Evolutionary conservation across 2,888 invertebrate species (phyloP).

Genomic region (Tetranychus truncatus): DNA sequence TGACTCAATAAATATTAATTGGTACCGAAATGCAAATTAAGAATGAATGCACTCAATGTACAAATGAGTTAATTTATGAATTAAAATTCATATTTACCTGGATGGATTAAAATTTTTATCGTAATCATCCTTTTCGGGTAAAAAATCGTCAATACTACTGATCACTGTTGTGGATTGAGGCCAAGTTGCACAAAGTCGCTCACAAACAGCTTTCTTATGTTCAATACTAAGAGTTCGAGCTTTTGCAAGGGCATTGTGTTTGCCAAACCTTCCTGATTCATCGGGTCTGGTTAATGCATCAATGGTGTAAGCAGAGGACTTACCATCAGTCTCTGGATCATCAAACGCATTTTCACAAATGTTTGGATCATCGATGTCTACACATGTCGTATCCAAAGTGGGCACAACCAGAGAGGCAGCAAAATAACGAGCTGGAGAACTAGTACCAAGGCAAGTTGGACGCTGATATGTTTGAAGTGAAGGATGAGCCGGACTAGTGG

Average conservation of each 20-base stretch:
- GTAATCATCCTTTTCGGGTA: not conserved
- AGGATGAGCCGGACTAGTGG: not conserved
- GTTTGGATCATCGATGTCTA: not conserved
- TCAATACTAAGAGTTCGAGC: slow-evolving; percentile 25
- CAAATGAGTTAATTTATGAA: not conserved
- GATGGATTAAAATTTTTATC: slow-evolving; percentile 2
- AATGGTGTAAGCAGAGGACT: not conserved
- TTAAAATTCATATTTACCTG: not conserved
- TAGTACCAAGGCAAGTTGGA: not conserved
- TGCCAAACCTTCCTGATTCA: not conserved
- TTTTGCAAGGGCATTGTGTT: slow-evolving; percentile 16
- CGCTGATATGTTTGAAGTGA: not conserved
- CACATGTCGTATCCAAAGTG: not conserved
- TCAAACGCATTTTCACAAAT: not conserved
- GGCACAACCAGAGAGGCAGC: not conserved
- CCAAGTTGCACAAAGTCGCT: slow-evolving; percentile 25
- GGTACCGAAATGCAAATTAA: too few species aligned
- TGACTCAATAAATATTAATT: too few species aligned
- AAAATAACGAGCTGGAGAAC: slow-evolving; percentile 1
- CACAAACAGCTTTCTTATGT: slow-evolving; percentile 18
- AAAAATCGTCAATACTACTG: slow-evolving; percentile 20
- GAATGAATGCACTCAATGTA: not conserved
- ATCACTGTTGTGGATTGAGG: slow-evolving; percentile 22
- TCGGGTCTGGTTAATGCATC: not conserved
- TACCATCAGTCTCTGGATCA: not conserved